Evolutionary conservation across 2,113 vertebrate species (phyloP).

Genomic region (Arvicanthis niloticus): DNA sequence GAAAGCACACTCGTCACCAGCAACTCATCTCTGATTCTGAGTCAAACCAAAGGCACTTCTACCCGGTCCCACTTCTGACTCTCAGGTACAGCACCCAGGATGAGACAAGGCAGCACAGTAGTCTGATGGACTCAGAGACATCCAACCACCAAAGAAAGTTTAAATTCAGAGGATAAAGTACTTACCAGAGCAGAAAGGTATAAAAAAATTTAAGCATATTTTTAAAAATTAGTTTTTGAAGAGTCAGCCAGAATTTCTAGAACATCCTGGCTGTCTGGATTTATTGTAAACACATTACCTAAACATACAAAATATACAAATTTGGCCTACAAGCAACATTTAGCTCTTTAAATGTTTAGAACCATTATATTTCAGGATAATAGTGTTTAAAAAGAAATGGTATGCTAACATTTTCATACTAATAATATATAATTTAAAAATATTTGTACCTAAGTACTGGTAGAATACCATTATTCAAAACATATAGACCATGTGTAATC

Average conservation of each 20-base stretch:
- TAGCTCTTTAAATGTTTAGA: slow-evolving; percentile 32
- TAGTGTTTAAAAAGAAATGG: not conserved
- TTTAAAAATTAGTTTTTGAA: slow-evolving; percentile 41
- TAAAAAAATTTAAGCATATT: slow-evolving; percentile 26
- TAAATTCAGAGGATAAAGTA: slow-evolving; percentile 14
- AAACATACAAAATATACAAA: slow-evolving; percentile 12
- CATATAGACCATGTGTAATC: not conserved
- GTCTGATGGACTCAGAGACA: not conserved
- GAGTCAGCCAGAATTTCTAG: slow-evolving; percentile 34
- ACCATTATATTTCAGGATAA: not conserved
- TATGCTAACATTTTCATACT: not conserved
- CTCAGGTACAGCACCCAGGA: not conserved
- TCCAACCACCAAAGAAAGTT: not conserved
- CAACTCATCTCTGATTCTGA: slow-evolving; percentile 11
- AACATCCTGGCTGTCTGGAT: slow-evolving; percentile 20
- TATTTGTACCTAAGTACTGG: not conserved
- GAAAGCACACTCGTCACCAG: slow-evolving; percentile 39
- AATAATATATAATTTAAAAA: not conserved
- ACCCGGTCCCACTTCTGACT: not conserved
- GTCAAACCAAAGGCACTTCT: not conserved
- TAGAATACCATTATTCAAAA: not conserved
- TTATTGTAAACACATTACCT: slow-evolving; percentile 26
- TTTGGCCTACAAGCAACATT: not conserved
- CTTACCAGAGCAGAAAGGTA: slow-evolving; percentile 46
- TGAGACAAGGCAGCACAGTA: slow-evolving; percentile 23